phyloP scores from a whole-genome alignment of 2,888 invertebrate genomes.

The Drosophila nr. fundita region DNA sequence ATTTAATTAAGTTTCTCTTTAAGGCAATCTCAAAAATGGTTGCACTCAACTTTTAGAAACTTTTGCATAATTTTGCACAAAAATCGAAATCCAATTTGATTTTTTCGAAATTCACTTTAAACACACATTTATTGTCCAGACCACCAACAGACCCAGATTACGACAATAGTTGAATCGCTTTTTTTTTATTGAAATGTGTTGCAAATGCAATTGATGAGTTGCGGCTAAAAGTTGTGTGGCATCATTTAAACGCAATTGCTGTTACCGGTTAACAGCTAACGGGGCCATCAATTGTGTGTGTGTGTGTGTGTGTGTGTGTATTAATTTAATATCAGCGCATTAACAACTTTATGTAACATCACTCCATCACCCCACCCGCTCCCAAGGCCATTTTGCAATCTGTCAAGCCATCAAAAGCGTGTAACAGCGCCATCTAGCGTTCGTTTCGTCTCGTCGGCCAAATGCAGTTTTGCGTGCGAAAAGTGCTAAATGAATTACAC shows the following conservation, averaged over 20 bases:
- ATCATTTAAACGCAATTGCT: not conserved
- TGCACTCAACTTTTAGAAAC: not conserved
- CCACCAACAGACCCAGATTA: too few species aligned
- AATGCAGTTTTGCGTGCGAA: conserved; percentile 58
- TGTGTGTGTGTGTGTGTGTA: not conserved
- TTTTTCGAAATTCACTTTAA: too few species aligned
- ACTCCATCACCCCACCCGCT: not conserved
- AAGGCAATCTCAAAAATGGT: not conserved
- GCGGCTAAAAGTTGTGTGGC: not conserved
- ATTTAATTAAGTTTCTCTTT: not conserved
- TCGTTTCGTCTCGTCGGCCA: conserved; percentile 36
- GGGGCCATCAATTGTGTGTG: not conserved
- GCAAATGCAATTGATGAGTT: not conserved
- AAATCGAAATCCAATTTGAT: too few species aligned
- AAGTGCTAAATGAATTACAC: conserved; percentile 56
- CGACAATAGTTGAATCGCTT: not conserved
- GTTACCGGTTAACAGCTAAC: not conserved
- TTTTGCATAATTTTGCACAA: too few species aligned
- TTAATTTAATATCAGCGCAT: not conserved
- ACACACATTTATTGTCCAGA: too few species aligned
- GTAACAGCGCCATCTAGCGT: conserved; percentile 54
- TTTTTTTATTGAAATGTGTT: not conserved
- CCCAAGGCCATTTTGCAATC: conserved; percentile 22
- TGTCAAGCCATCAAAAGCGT: conserved; percentile 18
- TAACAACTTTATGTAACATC: not conserved